Evolutionary conservation across 1,140 invertebrate species (phyloP).

Genomic region (Leptoteleia sp.): DNA sequence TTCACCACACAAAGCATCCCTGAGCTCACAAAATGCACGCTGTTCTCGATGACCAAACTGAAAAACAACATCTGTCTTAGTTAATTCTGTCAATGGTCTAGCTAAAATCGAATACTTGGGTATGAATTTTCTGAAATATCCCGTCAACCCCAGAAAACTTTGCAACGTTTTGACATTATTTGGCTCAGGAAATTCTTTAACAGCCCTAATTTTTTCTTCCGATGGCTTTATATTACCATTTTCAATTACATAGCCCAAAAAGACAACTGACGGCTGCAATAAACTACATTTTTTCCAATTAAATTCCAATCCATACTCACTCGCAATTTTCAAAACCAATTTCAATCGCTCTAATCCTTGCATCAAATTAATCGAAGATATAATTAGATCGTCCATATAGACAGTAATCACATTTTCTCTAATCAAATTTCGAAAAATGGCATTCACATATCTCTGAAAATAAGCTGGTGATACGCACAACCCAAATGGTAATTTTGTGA

Average conservation of each 20-base stretch:
- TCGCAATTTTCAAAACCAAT: constrained; percentile 51
- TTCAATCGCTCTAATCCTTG: constrained; percentile 57
- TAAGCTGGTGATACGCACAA: constrained; percentile 4
- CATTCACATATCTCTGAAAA: constrained; percentile 35
- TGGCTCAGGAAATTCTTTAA: constrained; percentile 56
- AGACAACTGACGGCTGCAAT: constrained; percentile 55
- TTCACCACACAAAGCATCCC: no score
- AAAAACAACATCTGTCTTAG: constrained; percentile 6
- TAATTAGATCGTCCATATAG: constrained; percentile 73
- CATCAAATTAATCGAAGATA: constrained; percentile 44
- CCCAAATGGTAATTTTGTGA: no score
- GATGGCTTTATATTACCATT: constrained; percentile 41
- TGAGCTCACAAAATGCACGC: no score
- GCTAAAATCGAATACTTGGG: constrained; percentile 1
- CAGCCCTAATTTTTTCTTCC: constrained; percentile 45
- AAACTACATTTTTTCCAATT: constrained; percentile 69
- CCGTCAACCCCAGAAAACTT: constrained; percentile 57
- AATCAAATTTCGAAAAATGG: constrained; percentile 37
- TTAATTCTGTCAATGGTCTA: constrained; percentile 39
- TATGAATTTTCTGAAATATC: constrained; percentile 62
- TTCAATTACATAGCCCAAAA: constrained; percentile 68
- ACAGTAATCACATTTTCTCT: constrained; percentile 24
- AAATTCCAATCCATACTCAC: constrained; percentile 60
- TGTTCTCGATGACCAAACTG: no score
- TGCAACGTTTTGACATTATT: constrained; percentile 55